Percentiles rank a stretch among this genome's conserved stretches.
phyloP scores from a whole-genome alignment of 2,113 vertebrate genomes.

The Scartelaos histophorus region DNA sequence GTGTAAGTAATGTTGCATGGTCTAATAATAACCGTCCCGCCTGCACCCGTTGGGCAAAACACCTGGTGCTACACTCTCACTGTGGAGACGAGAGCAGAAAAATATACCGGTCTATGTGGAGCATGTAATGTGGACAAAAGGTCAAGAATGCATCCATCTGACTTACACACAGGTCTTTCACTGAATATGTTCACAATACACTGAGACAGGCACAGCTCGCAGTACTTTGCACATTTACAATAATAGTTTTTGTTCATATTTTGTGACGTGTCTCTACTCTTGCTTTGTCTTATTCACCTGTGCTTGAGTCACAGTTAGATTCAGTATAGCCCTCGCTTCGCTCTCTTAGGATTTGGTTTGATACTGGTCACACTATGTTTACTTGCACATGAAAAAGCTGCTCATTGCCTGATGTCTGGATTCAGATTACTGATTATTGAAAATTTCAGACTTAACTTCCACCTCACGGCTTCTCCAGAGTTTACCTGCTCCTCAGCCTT shows the following conservation, averaged over 20 bases:
- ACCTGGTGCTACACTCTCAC: constrained; percentile 56
- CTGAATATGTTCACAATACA: constrained; percentile 2
- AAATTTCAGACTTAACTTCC: too few relatives aligned
- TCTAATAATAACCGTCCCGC: constrained; percentile 63
- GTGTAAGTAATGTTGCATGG: constrained; percentile 42
- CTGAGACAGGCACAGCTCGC: not conserved
- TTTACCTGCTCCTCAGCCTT: too few relatives aligned
- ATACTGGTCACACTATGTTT: too few relatives aligned
- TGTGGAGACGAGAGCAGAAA: constrained; percentile 11
- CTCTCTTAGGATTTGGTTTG: not conserved
- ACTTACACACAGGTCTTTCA: not conserved
- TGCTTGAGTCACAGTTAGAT: not conserved
- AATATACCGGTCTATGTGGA: constrained; percentile 27
- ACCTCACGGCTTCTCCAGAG: too few relatives aligned
- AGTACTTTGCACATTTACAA: not conserved
- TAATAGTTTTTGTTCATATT: not conserved
- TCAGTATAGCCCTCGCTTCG: not conserved
- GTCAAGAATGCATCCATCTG: constrained; percentile 28
- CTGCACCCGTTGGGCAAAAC: constrained; percentile 49
- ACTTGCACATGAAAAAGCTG: too few relatives aligned
- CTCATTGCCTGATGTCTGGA: too few relatives aligned
- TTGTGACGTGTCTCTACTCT: not conserved
- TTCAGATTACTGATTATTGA: too few relatives aligned
- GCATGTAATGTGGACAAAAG: constrained; percentile 36
- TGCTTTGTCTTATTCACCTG: not conserved